Evolutionary conservation across 2,888 invertebrate species (phyloP).

Genomic region (Melanchra persicariae): DNA sequence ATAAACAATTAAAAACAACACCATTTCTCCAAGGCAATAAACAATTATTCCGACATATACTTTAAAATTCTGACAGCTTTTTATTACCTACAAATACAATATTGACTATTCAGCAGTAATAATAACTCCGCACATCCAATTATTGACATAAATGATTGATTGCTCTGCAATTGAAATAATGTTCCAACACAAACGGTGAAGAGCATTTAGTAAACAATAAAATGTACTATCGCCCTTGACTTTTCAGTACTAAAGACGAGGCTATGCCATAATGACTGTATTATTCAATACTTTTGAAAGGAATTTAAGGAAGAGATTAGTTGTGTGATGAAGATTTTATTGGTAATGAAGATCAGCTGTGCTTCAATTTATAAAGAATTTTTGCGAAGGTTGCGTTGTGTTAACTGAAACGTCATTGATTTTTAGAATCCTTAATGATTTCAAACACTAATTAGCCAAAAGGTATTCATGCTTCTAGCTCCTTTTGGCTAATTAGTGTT

Average conservation of each 20-base stretch:
- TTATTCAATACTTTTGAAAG: constrained; percentile 72
- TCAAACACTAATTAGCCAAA: too few relatives aligned
- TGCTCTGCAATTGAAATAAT: constrained; percentile 61
- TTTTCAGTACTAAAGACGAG: constrained; percentile 76
- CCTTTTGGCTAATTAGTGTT: too few relatives aligned
- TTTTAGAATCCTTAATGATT: background rate
- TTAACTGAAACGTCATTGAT: background rate
- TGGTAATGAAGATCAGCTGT: constrained; percentile 44
- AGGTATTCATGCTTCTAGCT: too few relatives aligned
- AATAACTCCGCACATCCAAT: constrained; percentile 71
- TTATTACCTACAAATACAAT: constrained; percentile 63
- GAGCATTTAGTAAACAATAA: constrained; percentile 79
- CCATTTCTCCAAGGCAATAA: constrained; percentile 21
- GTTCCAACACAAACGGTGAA: constrained; percentile 52
- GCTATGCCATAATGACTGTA: constrained; percentile 76
- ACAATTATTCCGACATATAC: constrained; percentile 22
- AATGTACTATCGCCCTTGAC: constrained; percentile 80
- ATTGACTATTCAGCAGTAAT: constrained; percentile 63
- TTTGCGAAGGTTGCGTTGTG: constrained; percentile 16
- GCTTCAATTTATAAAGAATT: background rate
- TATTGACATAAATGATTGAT: constrained; percentile 73
- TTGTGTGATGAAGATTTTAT: constrained; percentile 64
- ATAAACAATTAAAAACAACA: constrained; percentile 2
- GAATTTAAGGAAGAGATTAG: constrained; percentile 75
- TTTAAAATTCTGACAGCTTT: constrained; percentile 40